Percentiles rank a stretch among this genome's conserved stretches.
Evolutionary conservation across 2,113 vertebrate genomes (phyloP).

Genomic region (Petrocephalus microphthalmus): DNA sequence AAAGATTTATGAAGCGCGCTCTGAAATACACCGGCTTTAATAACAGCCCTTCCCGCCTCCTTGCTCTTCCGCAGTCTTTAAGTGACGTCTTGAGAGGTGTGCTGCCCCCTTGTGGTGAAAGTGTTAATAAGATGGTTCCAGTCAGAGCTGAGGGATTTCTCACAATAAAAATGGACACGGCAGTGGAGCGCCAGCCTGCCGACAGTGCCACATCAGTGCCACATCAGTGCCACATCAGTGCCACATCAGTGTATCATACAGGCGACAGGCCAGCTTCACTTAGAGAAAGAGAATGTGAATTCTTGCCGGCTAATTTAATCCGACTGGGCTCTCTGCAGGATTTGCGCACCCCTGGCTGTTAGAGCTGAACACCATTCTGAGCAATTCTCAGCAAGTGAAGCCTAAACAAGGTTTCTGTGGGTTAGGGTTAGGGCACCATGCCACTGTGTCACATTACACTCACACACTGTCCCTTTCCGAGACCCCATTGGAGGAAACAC

Average conservation of each 20-base stretch:
- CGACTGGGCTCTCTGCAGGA: not conserved
- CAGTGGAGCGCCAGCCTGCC: not conserved
- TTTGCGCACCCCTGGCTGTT: not conserved
- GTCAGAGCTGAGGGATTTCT: not conserved
- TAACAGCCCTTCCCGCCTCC: not conserved
- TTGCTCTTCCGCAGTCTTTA: not conserved
- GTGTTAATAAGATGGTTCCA: not conserved
- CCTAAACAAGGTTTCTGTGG: no score
- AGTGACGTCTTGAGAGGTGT: not conserved
- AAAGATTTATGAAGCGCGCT: not conserved
- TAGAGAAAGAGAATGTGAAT: no score
- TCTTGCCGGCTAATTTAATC: not conserved
- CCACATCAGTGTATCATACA: not conserved
- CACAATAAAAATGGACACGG: not conserved
- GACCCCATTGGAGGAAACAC: not conserved
- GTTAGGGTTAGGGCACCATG: no score
- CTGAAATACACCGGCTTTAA: not conserved
- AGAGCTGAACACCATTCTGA: not conserved
- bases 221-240: no score
- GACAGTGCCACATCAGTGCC: not conserved
- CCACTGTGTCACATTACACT: no score
- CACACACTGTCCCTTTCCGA: not conserved
- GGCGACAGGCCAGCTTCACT: not conserved
- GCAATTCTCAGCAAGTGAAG: not conserved
- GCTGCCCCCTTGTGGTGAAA: conserved; percentile 12